Base-by-base conservation (phyloP, 92 coral and sea anemone species). In the Siderastrea siderea region DNA sequence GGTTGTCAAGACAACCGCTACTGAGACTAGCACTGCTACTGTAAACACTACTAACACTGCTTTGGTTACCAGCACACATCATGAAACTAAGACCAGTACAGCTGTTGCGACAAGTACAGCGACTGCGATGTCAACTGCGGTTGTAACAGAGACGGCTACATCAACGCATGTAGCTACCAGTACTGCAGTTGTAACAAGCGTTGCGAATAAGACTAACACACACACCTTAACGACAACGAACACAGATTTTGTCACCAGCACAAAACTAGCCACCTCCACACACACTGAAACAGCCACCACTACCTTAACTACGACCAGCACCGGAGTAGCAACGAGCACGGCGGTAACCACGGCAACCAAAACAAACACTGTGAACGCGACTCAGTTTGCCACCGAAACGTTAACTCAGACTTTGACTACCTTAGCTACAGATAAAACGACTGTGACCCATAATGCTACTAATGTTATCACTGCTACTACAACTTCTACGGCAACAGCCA, bases 111-210 rank as follows among this genome's bases (percentile, higher is more conserved):
- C 88, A 60, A 55, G 72, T 44, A 85, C 90, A 49, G 89, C 80
- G 51, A 80, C 86, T 26, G 91, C 74, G 59, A 87, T 82, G 19
- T 87, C 90, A 17, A 87, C 90, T 26, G 86, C 86, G 12, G 90
- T 87, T 10, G 83, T 84, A 78, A 87, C 90, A 17, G 84, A 69
- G 77, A 89, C 92, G 3, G 48, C 80, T 14, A 78, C 72, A 43
- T 63, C 83, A 2, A 89, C 88, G 8, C 38, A 71, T 12, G 46
- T 45, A 38, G 79, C 79, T 12, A 89, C 89, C 54, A 84, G 75
- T 57, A 78, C 70, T 15, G 70, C 64, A 51, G 70, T 78, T 10
- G 90, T 79, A 11, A 78, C 86, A 46, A 77, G 74, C 17, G 71
- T 68, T 45, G 50, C 75, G 16, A 80, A 55, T 44, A 84, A 73